Base-by-base conservation (phyloP, 2,113 vertebrate genomes). In the Coryphaenoides rupestris region DNA sequence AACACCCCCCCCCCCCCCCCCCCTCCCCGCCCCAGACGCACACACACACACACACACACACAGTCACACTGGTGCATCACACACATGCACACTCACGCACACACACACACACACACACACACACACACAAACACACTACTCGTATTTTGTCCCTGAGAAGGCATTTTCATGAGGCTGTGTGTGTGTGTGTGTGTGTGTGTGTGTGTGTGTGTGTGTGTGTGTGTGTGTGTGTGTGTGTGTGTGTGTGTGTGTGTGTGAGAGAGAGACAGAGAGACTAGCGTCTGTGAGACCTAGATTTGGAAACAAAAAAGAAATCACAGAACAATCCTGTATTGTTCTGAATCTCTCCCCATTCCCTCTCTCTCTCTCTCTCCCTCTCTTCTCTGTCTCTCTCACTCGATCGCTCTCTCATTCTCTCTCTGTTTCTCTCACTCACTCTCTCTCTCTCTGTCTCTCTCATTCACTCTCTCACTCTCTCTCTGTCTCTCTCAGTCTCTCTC, bases 221-320 rank as follows among this genome's bases (percentile, higher is more conserved):
- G n/a, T n/a, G n/a, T n/a, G n/a, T n/a, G n/a, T n/a, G n/a, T n/a
- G n/a, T n/a, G n/a, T n/a, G n/a, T n/a, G n/a, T n/a, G n/a, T n/a
- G n/a, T n/a, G n/a, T n/a, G n/a, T n/a, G n/a, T n/a, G n/a, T n/a
- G n/a, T n/a, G n/a, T n/a, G n/a, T n/a, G n/a, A n/a, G n/a, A n/a
- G n/a, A n/a, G n/a, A n/a, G n/a, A n/a, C n/a, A n/a, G n/a, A n/a
- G 19, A 52, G 49, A n/a, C 19, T 61, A 68, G 55, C 66, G 55
- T 61, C 26, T 69, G 66, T 46, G 54, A 72, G 65, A 65, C 62
- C 7, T n/a, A 60, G 75, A 76, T 74, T 54, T 22, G 21, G 73
- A 74, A 53, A 55, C 22, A 73, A 71, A 54, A 66, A 65, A 40
- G n/a, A 73, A 66, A 54, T 5, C 33, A 40, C 33, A 40, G 33